Conservation (phyloP, 2,797 vertebrate genomes). For the Micromesistius poutassou region DNA sequence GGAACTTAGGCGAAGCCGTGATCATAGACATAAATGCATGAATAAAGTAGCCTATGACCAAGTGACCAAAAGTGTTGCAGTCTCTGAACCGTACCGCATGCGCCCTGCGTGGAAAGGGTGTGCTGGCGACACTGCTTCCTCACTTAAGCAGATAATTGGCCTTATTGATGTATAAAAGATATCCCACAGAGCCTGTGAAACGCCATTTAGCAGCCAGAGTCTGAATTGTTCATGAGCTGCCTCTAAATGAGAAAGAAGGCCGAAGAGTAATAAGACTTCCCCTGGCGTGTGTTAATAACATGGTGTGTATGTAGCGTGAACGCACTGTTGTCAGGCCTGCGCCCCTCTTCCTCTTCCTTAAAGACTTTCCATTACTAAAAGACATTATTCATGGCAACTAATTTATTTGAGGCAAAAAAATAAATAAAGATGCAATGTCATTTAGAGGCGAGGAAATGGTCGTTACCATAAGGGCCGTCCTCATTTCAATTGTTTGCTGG, state of each 20-base stretch:
- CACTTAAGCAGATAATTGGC: constrained; percentile 99
- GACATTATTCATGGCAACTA: constrained; percentile 57
- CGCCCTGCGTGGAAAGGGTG: constrained; percentile 59
- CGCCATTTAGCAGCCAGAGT: constrained; percentile 95
- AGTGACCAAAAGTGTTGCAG: neutral
- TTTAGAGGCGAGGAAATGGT: constrained; percentile 56
- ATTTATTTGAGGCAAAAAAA: constrained; percentile 63
- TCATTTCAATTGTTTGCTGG: constrained; percentile 45
- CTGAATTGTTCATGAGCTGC: constrained; percentile 96
- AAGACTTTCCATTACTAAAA: constrained; percentile 63
- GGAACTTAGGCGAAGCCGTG: neutral
- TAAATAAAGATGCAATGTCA: constrained; percentile 56
- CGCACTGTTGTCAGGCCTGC: constrained; percentile 73
- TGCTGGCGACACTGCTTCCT: constrained; percentile 83
- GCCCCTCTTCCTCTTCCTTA: constrained; percentile 70
- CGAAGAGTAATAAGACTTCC: constrained; percentile 92
- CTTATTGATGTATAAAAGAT: constrained; percentile 99
- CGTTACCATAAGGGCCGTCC: constrained; percentile 55
- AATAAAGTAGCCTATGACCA: neutral
- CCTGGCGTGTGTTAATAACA: constrained; percentile 85
- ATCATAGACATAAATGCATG: neutral
- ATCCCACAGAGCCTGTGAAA: constrained; percentile 91
- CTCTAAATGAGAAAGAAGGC: constrained; percentile 84
- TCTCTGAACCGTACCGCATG: constrained; percentile 25
- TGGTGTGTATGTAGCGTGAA: constrained; percentile 31